phyloP scores from a whole-genome alignment of 1,140 invertebrate species.

The Tetragonula clypearis region DNA sequence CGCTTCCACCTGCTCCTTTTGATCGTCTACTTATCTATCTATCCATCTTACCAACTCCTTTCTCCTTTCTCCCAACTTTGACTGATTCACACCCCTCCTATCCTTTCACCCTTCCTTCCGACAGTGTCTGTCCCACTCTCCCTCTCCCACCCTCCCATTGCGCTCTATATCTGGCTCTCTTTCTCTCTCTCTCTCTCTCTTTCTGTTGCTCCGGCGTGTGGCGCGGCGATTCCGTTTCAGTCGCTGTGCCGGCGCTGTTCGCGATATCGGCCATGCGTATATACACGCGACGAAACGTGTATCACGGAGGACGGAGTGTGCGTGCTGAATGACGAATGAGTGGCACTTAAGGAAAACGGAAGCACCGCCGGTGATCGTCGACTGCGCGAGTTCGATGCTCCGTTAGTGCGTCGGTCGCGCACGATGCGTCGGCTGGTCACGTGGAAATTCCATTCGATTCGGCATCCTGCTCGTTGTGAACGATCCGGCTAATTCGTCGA shows the following conservation, averaged over 20 bases:
- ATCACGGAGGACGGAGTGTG: slow-evolving; percentile 37
- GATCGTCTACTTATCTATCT: slow-evolving; percentile 28
- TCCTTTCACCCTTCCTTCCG: not conserved
- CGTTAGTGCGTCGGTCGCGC: not conserved
- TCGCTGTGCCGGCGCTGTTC: not conserved
- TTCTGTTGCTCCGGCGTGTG: not conserved
- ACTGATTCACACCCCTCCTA: not conserved
- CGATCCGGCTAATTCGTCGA: not conserved
- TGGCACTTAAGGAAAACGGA: slow-evolving; percentile 55
- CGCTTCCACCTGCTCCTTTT: slow-evolving; percentile 2
- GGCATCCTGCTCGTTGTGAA: not conserved
- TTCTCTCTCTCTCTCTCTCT: not conserved
- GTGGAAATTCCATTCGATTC: slow-evolving; percentile 49
- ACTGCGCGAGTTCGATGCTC: not conserved
- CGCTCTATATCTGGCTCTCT: not conserved
- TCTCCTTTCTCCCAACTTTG: too few relatives aligned
- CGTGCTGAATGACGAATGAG: slow-evolving; percentile 59
- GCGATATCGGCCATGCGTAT: slow-evolving; percentile 16
- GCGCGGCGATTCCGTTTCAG: slow-evolving; percentile 20
- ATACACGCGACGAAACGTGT: not conserved
- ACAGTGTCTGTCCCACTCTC: too few relatives aligned
- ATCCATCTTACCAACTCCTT: slow-evolving; percentile 19
- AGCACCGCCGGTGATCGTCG: slow-evolving; percentile 7
- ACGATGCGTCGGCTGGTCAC: slow-evolving; percentile 30
- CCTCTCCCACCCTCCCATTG: not conserved